Evolutionary conservation across 2,113 vertebrate genomes (phyloP).

Genomic region (Sorex fumeus): DNA sequence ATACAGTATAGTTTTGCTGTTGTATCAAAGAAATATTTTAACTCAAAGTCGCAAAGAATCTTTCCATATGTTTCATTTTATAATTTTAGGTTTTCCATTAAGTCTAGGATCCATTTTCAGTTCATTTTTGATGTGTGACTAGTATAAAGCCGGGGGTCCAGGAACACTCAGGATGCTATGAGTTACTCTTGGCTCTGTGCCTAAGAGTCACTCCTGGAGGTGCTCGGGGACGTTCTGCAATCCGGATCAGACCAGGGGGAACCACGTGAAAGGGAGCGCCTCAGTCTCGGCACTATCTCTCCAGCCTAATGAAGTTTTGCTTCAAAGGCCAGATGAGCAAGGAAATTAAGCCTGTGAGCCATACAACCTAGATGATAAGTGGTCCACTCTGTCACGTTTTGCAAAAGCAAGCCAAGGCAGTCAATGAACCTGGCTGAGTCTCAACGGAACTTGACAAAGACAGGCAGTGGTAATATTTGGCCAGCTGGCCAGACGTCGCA

Average conservation of each 20-base stretch:
- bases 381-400: background rate
- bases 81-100: slow-evolving; percentile 47
- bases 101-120: background rate
- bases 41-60: background rate
- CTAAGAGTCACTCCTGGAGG: too few species aligned
- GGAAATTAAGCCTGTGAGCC: slow-evolving; percentile 11
- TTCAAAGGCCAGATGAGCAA: background rate
- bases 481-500: background rate
- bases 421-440: background rate
- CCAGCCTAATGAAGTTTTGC: background rate
- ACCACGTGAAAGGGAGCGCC: background rate
- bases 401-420: slow-evolving; percentile 33
- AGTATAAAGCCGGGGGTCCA: background rate
- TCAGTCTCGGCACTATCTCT: background rate
- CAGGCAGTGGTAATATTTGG: background rate
- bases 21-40: slow-evolving; percentile 31
- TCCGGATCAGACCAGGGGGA: background rate
- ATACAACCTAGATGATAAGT: background rate
- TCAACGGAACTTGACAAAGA: slow-evolving; percentile 63
- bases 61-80: slow-evolving; percentile 37
- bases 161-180: too few species aligned
- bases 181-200: background rate
- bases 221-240: background rate
- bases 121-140: slow-evolving; percentile 21
- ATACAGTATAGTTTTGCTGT: slow-evolving; percentile 37